These are phyloP conservation scores for Erethizon dorsatum DNA, from an alignment of 2,797 vertebrate genomes.

Conservation along the genomic window DNA sequence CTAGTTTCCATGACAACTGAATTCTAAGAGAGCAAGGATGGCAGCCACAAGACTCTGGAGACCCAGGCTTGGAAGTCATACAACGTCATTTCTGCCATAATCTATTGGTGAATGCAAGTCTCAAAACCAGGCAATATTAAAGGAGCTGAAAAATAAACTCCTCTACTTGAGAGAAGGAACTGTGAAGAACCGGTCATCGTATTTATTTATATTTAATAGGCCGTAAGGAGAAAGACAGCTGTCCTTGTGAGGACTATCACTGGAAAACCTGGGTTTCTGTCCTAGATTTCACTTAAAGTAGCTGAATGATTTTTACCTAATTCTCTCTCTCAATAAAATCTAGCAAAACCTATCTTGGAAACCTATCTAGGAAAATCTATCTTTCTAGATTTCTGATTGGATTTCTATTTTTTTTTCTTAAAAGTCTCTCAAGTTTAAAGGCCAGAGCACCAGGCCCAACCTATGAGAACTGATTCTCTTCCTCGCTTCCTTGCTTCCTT, in stretches of 20 bases:
- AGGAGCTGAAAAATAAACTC: background rate
- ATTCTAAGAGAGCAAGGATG: background rate
- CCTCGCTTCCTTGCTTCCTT: background rate
- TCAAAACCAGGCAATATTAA: background rate
- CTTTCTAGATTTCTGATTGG: background rate
- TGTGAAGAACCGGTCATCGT: background rate
- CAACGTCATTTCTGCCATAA: background rate
- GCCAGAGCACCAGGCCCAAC: background rate
- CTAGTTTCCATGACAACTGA: background rate
- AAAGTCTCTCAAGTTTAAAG: background rate
- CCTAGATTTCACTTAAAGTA: background rate
- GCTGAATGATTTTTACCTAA: background rate
- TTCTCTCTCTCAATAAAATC: background rate
- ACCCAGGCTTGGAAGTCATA: background rate
- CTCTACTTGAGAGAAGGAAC: background rate
- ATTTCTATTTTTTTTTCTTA: background rate
- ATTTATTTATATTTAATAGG: background rate
- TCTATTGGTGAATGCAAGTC: background rate
- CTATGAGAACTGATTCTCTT: background rate
- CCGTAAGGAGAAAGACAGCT: background rate
- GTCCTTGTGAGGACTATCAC: background rate
- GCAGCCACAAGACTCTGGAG: background rate
- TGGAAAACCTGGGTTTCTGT: background rate
- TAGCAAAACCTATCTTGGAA: background rate
- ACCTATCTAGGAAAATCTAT: background rate